Percentiles rank a stretch among this genome's conserved stretches.
Evolutionary conservation across 2,888 invertebrate species (phyloP).

Genomic region (Parnassius glacialis): DNA sequence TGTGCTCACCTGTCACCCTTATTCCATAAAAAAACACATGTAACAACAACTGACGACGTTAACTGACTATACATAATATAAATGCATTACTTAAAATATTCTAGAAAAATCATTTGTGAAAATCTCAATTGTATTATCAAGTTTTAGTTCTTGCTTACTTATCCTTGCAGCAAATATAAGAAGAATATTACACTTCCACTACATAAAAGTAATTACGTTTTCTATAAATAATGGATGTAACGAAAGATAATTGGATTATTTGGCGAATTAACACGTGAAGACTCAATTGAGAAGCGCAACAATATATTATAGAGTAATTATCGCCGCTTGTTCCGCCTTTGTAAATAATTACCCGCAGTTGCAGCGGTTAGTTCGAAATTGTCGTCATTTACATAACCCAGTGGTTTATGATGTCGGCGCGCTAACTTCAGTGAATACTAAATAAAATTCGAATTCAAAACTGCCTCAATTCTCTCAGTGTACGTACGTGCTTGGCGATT

Average conservation of each 20-base stretch:
- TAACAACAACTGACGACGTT: no score
- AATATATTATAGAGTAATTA: slow-evolving; percentile 1
- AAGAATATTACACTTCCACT: no score
- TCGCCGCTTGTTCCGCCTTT: slow-evolving; percentile 7
- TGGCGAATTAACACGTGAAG: slow-evolving; percentile 1
- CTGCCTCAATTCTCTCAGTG: background rate
- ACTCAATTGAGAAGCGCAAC: background rate
- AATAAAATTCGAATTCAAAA: background rate
- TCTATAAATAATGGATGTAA: no score
- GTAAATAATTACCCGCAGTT: slow-evolving; percentile 2
- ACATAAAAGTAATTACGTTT: no score
- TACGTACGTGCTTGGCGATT: background rate
- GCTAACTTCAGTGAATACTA: background rate
- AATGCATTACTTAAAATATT: no score
- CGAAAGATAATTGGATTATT: background rate
- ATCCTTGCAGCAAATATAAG: no score
- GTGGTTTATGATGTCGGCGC: slow-evolving; percentile 2
- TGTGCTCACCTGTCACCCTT: no score
- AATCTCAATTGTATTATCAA: no score
- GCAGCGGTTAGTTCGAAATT: slow-evolving; percentile 5
- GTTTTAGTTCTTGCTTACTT: no score
- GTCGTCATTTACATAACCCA: slow-evolving; percentile 18
- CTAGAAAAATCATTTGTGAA: no score
- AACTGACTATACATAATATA: no score
- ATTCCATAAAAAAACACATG: no score